phyloP scores from a whole-genome alignment of 1,140 invertebrate genomes.

The Drosophila albomicans region DNA sequence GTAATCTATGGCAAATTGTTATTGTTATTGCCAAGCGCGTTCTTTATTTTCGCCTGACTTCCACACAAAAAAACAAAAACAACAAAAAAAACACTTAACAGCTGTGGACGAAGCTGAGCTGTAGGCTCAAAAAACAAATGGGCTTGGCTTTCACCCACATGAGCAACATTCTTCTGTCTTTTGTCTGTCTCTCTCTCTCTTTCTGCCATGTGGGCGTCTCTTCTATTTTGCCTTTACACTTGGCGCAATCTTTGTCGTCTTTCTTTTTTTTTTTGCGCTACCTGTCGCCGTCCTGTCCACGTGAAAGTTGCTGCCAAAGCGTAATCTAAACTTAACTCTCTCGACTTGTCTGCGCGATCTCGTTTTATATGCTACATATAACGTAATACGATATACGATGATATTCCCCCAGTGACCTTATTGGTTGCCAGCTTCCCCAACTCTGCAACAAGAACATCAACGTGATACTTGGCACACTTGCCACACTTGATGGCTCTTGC shows the following conservation, averaged over 20 bases:
- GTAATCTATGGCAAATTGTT: conserved; percentile 63
- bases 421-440: not conserved
- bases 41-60: not conserved
- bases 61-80: too few species aligned
- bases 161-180: conserved; percentile 38
- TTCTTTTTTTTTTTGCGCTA: conserved; percentile 18
- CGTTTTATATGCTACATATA: conserved; percentile 3
- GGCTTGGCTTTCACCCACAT: conserved; percentile 56
- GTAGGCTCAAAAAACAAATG: conserved; percentile 23
- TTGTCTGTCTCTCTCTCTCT: not conserved
- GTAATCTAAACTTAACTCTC: conserved; percentile 10
- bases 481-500: not conserved
- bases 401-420: not conserved
- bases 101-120: conserved; percentile 10
- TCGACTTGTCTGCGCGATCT: not conserved
- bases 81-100: too few species aligned
- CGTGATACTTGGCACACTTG: not conserved
- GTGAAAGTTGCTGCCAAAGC: conserved; percentile 35
- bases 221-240: conserved; percentile 13
- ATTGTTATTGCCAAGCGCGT: conserved; percentile 44
- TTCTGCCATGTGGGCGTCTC: conserved; percentile 26
- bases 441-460: not conserved
- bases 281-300: conserved; percentile 12
- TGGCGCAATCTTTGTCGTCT: conserved; percentile 6
- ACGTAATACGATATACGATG: conserved; percentile 14